Base-by-base conservation (phyloP, 2,797 vertebrate species). In the Simalia tracyae region DNA sequence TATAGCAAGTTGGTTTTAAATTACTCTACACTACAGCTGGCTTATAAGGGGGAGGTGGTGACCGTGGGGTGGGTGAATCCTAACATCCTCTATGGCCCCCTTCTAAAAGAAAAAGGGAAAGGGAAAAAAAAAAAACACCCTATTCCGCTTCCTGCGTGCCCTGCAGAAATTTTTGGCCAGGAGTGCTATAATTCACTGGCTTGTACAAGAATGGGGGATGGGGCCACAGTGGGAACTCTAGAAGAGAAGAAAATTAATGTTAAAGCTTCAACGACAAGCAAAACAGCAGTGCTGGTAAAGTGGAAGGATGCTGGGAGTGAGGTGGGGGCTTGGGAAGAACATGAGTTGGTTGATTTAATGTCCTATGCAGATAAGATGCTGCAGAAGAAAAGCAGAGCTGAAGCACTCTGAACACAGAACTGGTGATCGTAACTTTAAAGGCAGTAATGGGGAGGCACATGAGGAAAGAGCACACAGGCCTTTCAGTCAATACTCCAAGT, bases 1-100 rank as follows among this genome's bases (percentile, higher is more conserved):
- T 92, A 92, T 5, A 81, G 59, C 68, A 92, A 92, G 89, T 64
- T 87, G 86, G 92, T 92, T 92, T 92, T 92, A 92, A 92, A 90
- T 92, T 92, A 84, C 88, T 90, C 89, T 84, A 86, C 22, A 36
- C 85, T 92, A 57, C 68, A 90, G 68, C 68, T 87, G 89, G 68
- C 59, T 63, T 42, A 42, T 59, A 81, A 86, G n/a, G 61, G 61
- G 50, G 60, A 57, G 72, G 42, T 12, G 88, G 61, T 1, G 50
- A n/a, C 7, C 31, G 54, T 3, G 76, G 31, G 17, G 17, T 5
- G 66, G 63, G 54, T 28, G 56, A 90, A 46, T 86, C n/a, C 31
- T 28, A 64, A 56, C 17, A 57, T 86, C 56, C 60, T 42, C 86
- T 57, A 90, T 28, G 89, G 66, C 66, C 59, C 76, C 24, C 46